Percentiles rank a stretch among this genome's conserved stretches.
Evolutionary conservation across 2,797 vertebrate species (phyloP).

Genomic region (Falco columbarius): DNA sequence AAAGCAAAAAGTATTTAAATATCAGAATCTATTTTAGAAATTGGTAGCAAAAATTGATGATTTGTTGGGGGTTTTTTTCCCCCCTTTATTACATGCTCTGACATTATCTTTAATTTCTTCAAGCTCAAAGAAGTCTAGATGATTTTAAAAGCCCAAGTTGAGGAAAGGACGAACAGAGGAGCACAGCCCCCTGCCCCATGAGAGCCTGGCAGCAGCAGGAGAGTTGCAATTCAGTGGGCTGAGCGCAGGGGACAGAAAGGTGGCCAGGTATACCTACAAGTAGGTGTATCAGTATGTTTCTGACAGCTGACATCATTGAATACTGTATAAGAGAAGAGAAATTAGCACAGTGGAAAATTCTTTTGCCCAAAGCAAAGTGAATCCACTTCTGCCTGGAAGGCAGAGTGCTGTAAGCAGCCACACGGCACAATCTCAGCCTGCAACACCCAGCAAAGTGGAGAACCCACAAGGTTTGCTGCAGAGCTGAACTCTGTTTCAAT

Average conservation of each 20-base stretch:
- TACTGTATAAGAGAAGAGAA: background rate
- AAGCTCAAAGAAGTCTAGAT: background rate
- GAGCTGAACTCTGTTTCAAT: background rate
- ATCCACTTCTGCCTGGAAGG: background rate
- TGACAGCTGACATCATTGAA: background rate
- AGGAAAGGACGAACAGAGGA: background rate
- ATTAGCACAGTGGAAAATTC: background rate
- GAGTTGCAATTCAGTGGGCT: background rate
- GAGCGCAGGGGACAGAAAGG: background rate
- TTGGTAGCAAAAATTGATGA: background rate
- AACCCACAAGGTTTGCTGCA: background rate
- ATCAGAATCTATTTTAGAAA: background rate
- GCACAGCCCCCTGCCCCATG: rapidly evolving
- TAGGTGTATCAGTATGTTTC: background rate
- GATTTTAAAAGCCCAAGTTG: background rate
- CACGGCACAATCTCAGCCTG: background rate
- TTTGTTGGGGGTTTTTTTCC: no score
- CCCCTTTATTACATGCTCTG: background rate
- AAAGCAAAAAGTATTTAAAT: background rate
- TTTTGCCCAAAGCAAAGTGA: background rate
- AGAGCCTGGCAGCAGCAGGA: background rate
- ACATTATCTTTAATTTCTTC: background rate
- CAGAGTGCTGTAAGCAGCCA: rapidly evolving
- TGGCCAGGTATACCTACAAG: background rate
- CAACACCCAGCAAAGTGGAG: rapidly evolving